A percentile compares a stretch with the other conserved stretches of the same genome.
Conservation (phyloP, 2,888 invertebrate species). For the Sycophila texana region DNA sequence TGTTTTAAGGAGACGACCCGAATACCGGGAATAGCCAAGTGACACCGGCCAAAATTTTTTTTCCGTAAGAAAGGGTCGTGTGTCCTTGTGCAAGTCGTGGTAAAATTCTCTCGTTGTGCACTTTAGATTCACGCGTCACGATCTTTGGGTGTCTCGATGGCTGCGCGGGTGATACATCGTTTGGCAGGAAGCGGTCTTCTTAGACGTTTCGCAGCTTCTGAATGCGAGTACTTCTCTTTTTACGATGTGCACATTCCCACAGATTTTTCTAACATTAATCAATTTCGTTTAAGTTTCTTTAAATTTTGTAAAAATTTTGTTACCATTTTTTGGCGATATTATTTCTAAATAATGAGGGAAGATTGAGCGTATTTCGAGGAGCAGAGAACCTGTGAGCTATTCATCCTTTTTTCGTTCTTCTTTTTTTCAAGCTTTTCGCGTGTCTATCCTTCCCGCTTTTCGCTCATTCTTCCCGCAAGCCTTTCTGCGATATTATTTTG, state of each 20-base stretch:
- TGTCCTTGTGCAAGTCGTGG: not conserved
- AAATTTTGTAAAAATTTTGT: not conserved
- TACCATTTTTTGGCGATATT: not conserved
- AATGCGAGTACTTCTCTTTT: too few species aligned
- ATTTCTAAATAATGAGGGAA: not conserved
- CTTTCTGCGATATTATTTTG: conserved; percentile 63
- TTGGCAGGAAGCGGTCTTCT: too few species aligned
- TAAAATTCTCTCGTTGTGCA: not conserved
- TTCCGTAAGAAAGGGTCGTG: not conserved
- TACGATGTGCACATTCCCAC: too few species aligned
- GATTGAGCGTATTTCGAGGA: not conserved
- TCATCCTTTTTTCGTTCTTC: conserved; percentile 9
- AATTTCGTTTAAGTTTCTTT: not conserved
- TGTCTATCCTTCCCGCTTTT: conserved; percentile 14
- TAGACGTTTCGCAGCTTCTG: too few species aligned
- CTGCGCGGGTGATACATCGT: too few species aligned
- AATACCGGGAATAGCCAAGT: conserved; percentile 66
- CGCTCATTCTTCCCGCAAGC: conserved; percentile 48
- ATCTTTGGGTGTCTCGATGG: too few species aligned
- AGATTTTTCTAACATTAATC: not conserved
- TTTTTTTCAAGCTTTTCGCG: conserved; percentile 12
- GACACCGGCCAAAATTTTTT: conserved; percentile 43
- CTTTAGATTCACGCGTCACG: too few species aligned
- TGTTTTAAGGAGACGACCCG: conserved; percentile 60
- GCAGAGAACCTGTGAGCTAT: conserved; percentile 1